phyloP scores from a whole-genome alignment of 1,140 invertebrate genomes.

The Scaptodrosophila lebanonensis region DNA sequence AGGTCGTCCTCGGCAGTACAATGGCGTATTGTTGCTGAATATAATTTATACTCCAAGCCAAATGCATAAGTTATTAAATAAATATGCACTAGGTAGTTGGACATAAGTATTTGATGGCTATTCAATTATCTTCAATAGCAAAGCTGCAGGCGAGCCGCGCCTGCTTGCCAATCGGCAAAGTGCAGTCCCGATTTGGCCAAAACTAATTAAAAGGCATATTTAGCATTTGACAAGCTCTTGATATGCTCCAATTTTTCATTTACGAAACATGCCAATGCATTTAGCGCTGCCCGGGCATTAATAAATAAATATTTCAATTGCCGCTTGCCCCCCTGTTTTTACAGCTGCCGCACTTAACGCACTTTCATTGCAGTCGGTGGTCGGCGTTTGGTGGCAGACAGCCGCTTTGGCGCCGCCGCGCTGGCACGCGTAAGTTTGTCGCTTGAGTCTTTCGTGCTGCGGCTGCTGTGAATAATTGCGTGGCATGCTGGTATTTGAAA shows the following conservation, averaged over 20 bases:
- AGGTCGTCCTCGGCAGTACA: slow-evolving; percentile 22
- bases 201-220: slow-evolving; percentile 48
- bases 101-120: neutral
- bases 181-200: slow-evolving; percentile 10
- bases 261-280: slow-evolving; percentile 45
- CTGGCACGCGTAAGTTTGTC: slow-evolving; percentile 31
- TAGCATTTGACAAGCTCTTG: slow-evolving; percentile 30
- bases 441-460: slow-evolving; percentile 35
- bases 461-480: slow-evolving; percentile 30
- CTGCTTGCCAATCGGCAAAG: no score
- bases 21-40: slow-evolving; percentile 38
- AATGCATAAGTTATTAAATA: no score
- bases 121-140: slow-evolving; percentile 13
- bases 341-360: slow-evolving; percentile 34
- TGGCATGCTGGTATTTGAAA: no score
- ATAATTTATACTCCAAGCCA: slow-evolving; percentile 7
- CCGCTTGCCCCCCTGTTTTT: no score
- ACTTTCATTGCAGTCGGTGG: slow-evolving; percentile 31
- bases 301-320: slow-evolving; percentile 58
- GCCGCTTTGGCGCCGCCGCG: no score
- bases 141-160: no score
- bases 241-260: slow-evolving; percentile 47
- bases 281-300: slow-evolving; percentile 30
- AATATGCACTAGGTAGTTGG: no score
- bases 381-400: no score